A percentile compares a stretch with the other conserved stretches of the same genome.
Evolutionary conservation across 30 jellyfish, hydroid and myxozoan genomes (phyloP).

Genomic region (Aurelia sp.): DNA sequence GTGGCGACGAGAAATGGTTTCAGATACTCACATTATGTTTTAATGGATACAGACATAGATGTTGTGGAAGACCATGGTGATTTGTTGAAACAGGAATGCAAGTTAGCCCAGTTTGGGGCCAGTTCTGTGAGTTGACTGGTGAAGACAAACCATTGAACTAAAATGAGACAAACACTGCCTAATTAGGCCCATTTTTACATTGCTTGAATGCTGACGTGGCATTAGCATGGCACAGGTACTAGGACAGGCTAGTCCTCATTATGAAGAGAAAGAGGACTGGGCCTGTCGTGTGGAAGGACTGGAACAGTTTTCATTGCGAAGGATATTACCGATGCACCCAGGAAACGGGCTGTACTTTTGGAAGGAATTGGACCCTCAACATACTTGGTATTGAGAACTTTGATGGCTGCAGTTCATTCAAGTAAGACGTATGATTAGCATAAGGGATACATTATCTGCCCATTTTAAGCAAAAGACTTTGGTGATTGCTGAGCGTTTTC

Average conservation of each 20-base stretch:
- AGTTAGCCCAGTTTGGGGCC: conserved; percentile 18
- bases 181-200: conserved; percentile 31
- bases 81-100: too few relatives aligned
- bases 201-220: conserved; percentile 36
- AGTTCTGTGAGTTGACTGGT: conserved; percentile 40
- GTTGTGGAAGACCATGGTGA: not conserved
- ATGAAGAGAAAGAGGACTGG: conserved; percentile 39
- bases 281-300: conserved; percentile 55
- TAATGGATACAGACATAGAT: conserved; percentile 4
- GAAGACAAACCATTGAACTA: too few relatives aligned
- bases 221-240: not conserved
- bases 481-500: conserved; percentile 46
- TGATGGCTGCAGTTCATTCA: conserved; percentile 43
- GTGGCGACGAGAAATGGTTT: conserved; percentile 41
- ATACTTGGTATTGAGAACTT: conserved; percentile 9
- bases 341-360: conserved; percentile 25
- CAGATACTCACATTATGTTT: conserved; percentile 23
- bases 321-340: conserved; percentile 31
- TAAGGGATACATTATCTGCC: conserved; percentile 6
- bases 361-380: conserved; percentile 38
- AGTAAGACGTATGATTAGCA: conserved; percentile 38
- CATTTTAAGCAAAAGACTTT: conserved; percentile 40
- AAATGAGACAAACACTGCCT: conserved; percentile 29
- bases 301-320: conserved; percentile 49
- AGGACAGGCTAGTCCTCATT: conserved; percentile 38